phyloP scores from a whole-genome alignment of 2,797 vertebrate species.

The Acanthornis magna region DNA sequence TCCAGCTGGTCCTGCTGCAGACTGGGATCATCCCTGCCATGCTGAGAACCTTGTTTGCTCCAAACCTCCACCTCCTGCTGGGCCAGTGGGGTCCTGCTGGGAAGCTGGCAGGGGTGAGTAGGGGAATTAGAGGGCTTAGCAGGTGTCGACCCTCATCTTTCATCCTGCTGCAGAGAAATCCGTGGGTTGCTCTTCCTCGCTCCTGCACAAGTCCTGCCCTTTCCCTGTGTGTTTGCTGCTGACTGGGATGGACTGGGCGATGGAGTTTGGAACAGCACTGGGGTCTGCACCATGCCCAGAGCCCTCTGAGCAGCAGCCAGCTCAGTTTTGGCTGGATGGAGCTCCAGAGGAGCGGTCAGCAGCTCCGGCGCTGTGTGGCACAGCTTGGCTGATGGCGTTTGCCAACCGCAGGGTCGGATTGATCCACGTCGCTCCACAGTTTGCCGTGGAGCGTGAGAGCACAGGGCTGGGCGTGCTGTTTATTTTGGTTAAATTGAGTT shows the following conservation, averaged over 20 bases:
- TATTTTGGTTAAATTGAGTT: conserved; percentile 17
- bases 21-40: background rate
- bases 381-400: fast-evolving
- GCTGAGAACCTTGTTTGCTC: background rate
- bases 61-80: background rate
- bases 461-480: background rate
- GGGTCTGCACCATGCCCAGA: background rate
- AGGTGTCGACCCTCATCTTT: background rate
- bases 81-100: background rate
- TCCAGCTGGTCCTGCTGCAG: background rate
- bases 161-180: background rate
- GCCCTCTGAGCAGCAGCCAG: background rate
- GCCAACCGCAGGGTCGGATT: fast-evolving
- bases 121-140: background rate
- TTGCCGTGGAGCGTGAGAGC: background rate
- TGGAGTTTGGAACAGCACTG: background rate
- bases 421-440: fast-evolving
- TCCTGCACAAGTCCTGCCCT: background rate
- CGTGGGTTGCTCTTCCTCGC: background rate
- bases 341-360: background rate
- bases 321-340: background rate
- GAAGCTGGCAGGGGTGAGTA: background rate
- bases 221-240: fast-evolving
- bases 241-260: background rate
- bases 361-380: background rate